A percentile compares a stretch with the other conserved stretches of the same genome.
Evolutionary conservation across 2,113 vertebrate species (phyloP).

Genomic region (Xiphorhynchus elegans): DNA sequence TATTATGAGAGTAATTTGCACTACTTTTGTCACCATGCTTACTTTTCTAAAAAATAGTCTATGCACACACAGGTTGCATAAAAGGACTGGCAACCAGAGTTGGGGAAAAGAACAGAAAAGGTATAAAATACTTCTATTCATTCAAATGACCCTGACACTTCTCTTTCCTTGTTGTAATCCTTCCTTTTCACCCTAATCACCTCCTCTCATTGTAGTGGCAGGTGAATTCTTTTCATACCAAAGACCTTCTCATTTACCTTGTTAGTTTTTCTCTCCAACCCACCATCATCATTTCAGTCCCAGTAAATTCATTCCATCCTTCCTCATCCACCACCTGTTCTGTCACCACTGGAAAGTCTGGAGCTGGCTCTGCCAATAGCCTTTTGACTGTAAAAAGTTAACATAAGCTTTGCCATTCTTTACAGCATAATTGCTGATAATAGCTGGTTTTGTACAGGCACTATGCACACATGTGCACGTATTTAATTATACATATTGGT

Average conservation of each 20-base stretch:
- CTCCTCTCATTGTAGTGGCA: background rate
- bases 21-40: background rate
- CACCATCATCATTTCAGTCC: background rate
- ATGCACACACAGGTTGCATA: background rate
- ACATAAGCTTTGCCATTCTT: background rate
- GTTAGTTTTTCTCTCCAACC: background rate
- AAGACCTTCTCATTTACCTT: background rate
- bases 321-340: background rate
- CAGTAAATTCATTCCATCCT: background rate
- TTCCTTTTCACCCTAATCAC: background rate
- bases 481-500: slow-evolving; percentile 15
- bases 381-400: background rate
- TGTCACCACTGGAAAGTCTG: background rate
- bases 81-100: background rate
- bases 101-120: background rate
- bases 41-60: background rate
- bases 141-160: background rate
- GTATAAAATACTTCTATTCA: background rate
- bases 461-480: background rate
- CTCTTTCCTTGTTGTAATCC: background rate
- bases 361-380: background rate
- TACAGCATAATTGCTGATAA: background rate
- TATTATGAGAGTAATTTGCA: background rate
- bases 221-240: background rate
- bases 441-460: background rate